These are phyloP conservation scores for Epinotia demarniana DNA, from an alignment of 2,888 invertebrate species.

Conservation along the genomic window DNA sequence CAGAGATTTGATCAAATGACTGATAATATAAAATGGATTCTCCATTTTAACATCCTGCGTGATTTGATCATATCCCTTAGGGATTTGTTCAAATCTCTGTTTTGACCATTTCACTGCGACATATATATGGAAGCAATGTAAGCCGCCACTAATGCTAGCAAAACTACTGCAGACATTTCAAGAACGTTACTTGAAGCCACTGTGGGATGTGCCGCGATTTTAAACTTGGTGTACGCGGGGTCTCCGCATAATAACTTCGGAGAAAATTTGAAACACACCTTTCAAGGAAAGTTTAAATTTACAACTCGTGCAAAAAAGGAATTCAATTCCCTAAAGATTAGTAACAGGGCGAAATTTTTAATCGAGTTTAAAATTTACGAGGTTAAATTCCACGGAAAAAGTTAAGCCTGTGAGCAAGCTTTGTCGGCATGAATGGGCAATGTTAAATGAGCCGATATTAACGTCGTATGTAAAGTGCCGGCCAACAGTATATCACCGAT, in stretches of 20 bases:
- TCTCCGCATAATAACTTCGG: constrained; percentile 58
- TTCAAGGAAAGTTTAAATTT: constrained; percentile 38
- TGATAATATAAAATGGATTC: too few relatives aligned
- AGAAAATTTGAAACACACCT: constrained; percentile 51
- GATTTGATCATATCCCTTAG: too few relatives aligned
- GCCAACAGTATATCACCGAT: too few relatives aligned
- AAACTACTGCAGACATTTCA: constrained; percentile 48
- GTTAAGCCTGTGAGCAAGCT: background rate
- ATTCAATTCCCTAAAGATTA: constrained; percentile 27
- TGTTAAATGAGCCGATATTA: constrained; percentile 12
- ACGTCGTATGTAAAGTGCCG: background rate
- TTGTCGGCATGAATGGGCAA: background rate
- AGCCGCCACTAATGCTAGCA: constrained; percentile 44
- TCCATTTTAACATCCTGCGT: too few relatives aligned
- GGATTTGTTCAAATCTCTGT: too few relatives aligned
- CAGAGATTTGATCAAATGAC: too few relatives aligned
- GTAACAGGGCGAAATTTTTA: constrained; percentile 7
- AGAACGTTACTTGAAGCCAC: constrained; percentile 43
- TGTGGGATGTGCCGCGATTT: constrained; percentile 54
- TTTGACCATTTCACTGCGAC: too few relatives aligned
- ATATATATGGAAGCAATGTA: constrained; percentile 25
- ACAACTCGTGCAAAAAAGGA: constrained; percentile 37
- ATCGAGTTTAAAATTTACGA: constrained; percentile 11
- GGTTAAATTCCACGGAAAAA: background rate
- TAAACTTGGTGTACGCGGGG: constrained; percentile 52